These are phyloP conservation scores for Enteromius thamalakanensis DNA, from an alignment of 2,797 vertebrate genomes.

Conservation along the genomic window DNA sequence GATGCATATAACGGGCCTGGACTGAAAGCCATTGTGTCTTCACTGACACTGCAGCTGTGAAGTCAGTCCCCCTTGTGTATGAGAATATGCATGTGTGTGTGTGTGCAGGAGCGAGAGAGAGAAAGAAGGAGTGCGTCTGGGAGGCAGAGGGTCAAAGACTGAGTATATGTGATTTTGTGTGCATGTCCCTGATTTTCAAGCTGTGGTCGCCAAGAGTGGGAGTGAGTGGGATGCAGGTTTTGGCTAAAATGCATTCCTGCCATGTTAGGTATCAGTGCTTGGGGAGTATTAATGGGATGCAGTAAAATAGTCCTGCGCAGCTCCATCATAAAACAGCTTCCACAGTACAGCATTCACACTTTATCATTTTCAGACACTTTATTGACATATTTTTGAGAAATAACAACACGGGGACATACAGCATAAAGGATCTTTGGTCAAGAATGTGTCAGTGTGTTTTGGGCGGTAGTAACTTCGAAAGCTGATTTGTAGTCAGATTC, in stretches of 20 bases:
- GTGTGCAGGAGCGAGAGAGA: background rate
- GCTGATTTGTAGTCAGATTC: conserved; percentile 30
- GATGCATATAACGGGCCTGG: conserved; percentile 65
- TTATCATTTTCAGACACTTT: conserved; percentile 27
- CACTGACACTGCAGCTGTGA: conserved; percentile 57
- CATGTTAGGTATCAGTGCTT: conserved; percentile 66
- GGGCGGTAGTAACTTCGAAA: background rate
- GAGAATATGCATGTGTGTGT: conserved; percentile 19
- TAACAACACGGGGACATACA: background rate
- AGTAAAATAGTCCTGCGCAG: conserved; percentile 48
- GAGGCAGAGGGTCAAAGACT: conserved; percentile 26
- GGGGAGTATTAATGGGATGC: conserved; percentile 62
- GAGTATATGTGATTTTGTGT: conserved; percentile 44
- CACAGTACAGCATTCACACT: conserved; percentile 25
- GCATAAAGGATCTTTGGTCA: conserved; percentile 20
- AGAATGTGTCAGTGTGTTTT: conserved; percentile 24
- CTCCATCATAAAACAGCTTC: conserved; percentile 43
- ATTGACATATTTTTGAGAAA: conserved; percentile 29
- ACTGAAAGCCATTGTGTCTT: conserved; percentile 58
- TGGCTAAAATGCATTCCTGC: conserved; percentile 69
- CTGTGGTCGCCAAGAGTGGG: conserved; percentile 66
- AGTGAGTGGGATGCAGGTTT: conserved; percentile 70
- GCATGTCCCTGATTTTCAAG: conserved; percentile 51
- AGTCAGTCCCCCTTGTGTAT: conserved; percentile 53
- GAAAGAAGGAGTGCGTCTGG: conserved; percentile 11